phyloP scores from a whole-genome alignment of 2,797 vertebrate genomes.

The Cuniculus paca region DNA sequence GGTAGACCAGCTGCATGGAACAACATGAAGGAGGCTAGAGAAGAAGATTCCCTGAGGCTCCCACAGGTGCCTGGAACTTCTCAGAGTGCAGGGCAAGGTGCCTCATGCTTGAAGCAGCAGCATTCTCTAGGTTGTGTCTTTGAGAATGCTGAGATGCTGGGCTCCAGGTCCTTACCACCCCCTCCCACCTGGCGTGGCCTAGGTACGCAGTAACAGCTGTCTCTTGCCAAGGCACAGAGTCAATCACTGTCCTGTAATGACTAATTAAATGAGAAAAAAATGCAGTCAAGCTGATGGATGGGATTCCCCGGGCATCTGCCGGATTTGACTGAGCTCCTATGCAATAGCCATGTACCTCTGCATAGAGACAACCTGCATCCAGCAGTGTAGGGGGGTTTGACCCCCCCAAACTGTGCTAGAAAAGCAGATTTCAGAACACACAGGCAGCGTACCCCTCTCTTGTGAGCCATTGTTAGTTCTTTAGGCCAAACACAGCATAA shows the following conservation, averaged over 20 bases:
- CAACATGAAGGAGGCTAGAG: accelerated
- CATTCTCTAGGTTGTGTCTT: not conserved
- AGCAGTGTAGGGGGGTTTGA: not conserved
- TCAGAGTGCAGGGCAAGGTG: no score
- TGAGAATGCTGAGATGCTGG: not conserved
- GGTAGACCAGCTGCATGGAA: no score
- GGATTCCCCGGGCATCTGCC: not conserved
- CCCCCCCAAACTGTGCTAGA: not conserved
- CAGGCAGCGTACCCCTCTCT: accelerated
- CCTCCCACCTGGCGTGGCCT: accelerated
- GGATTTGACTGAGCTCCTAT: not conserved
- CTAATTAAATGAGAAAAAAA: slow-evolving; percentile 1
- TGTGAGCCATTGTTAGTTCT: not conserved
- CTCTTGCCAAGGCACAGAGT: not conserved
- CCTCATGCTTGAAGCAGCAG: accelerated
- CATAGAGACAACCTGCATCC: accelerated
- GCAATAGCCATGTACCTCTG: accelerated
- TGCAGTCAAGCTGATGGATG: not conserved
- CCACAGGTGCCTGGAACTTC: accelerated
- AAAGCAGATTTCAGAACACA: accelerated
- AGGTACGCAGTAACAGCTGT: not conserved
- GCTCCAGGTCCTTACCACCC: accelerated
- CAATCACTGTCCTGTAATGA: not conserved
- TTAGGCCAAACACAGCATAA: accelerated
- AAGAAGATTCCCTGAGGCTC: accelerated